Base-by-base conservation (phyloP, 2,797 vertebrate species). In the Galago senegalensis region DNA sequence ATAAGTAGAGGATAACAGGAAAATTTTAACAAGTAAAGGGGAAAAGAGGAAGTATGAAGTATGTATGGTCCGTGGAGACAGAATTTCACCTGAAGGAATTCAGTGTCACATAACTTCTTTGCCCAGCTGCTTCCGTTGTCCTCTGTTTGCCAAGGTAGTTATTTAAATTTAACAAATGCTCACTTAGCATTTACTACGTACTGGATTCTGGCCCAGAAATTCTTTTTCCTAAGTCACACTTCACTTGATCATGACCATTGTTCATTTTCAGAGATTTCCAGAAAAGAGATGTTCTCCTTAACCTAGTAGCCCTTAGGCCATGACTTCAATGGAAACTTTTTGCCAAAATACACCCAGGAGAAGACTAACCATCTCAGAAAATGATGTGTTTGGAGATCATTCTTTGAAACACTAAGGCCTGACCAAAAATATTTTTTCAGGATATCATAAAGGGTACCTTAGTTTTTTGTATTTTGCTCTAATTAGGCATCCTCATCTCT, bases 371-470 rank as follows among this genome's bases (percentile, higher is more conserved):
- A n/a, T 92, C 20, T 94, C n/a, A 27, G 43, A 84, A 60, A 49
- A 18, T 49, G 75, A 46, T 91, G 72, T 73, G 25, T 63, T 73
- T 58, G 17, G 79, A 90, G 88, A 70, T n/a, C 11, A 80, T 12
- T 43, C 37, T 94, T 88, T 94, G 70, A 86, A 10, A 53, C 11
- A 70, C 20, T n/a, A 0, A 65, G 37, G 40, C 63, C 73, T 82
- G 60, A 67, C 17, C 82, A 88, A 93, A 37, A 67, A 43, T 70
- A 16, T 82, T 93, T 87, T 43, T 88, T 88, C 88, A 87, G 43
- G 17, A 7, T 65, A 61, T 65, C 72, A 46, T n/a, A 92, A 67
- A 80, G 60, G 14, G 67, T 72, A 58, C 27, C 16, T 61, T 75
- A 21, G 46, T 72, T 77, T 90, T 80, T 37, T 76, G 53, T 60